phyloP scores from a whole-genome alignment of 2,113 vertebrate genomes.

The Arizona elegans region DNA sequence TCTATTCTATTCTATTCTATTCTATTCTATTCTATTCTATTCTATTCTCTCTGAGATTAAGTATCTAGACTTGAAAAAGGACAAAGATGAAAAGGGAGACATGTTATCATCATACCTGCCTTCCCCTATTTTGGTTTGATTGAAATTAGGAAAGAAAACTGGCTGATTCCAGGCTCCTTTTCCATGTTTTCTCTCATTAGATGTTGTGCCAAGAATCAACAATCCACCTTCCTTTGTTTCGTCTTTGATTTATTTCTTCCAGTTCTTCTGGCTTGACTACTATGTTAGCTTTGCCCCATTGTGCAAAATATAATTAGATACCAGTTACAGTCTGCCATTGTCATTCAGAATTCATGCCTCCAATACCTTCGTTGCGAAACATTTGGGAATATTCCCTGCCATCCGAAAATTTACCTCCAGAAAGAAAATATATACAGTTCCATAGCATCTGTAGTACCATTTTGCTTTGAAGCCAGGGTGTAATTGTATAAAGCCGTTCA shows the following conservation, averaged over 20 bases:
- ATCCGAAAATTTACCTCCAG: constrained; percentile 58
- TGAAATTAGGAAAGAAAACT: neutral
- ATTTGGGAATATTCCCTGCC: constrained; percentile 56
- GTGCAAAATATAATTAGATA: constrained; percentile 33
- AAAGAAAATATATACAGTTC: constrained; percentile 50
- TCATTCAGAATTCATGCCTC: constrained; percentile 59
- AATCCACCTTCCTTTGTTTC: neutral
- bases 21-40: too few species aligned
- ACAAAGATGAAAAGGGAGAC: neutral
- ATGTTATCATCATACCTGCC: neutral
- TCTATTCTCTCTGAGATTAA: neutral
- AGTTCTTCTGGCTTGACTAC: neutral
- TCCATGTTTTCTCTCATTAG: neutral
- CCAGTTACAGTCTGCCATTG: constrained; percentile 50
- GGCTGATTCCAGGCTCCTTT: neutral
- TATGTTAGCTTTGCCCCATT: neutral
- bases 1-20: too few species aligned
- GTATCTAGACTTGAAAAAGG: neutral
- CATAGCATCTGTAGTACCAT: constrained; percentile 36
- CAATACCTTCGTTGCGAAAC: constrained; percentile 51
- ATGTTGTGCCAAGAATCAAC: neutral
- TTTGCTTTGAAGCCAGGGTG: constrained; percentile 43
- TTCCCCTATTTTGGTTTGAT: neutral
- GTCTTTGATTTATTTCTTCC: neutral
- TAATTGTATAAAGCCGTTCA: constrained; percentile 63